Evolutionary conservation across 2,113 vertebrate species (phyloP).

Genomic region (Mesoclemmys tuberculata): DNA sequence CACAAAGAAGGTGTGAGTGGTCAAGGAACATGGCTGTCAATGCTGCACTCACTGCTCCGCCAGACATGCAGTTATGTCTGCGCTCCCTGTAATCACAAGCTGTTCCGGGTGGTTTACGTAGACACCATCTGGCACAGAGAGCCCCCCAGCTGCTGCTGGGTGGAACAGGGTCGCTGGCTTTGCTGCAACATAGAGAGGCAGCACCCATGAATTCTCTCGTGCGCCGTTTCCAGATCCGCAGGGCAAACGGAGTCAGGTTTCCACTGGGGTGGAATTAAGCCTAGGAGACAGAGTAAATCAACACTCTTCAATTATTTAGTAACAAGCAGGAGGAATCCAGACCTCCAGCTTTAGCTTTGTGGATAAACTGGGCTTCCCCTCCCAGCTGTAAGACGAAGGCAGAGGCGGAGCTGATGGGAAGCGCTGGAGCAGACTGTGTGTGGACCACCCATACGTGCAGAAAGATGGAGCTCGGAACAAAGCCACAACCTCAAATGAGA

Average conservation of each 20-base stretch:
- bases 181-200: background rate
- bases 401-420: background rate
- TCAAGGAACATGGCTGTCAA: background rate
- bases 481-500: background rate
- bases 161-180: background rate
- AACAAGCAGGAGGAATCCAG: background rate
- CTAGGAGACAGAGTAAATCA: background rate
- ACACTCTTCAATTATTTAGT: slow-evolving; percentile 61
- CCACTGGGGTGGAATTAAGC: background rate
- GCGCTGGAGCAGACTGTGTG: background rate
- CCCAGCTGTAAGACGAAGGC: background rate
- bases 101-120: too few relatives aligned
- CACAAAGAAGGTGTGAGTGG: background rate
- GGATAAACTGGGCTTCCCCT: background rate
- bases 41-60: background rate
- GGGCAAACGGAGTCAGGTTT: background rate
- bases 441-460: background rate
- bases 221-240: background rate
- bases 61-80: background rate
- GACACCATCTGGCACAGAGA: background rate
- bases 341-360: accelerated
- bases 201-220: background rate
- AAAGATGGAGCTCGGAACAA: background rate
- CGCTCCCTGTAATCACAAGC: accelerated
- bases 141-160: background rate